These are phyloP conservation scores for Bergia puertoricense DNA, from an alignment of 92 coral and sea anemone species.

Conservation along the genomic window DNA sequence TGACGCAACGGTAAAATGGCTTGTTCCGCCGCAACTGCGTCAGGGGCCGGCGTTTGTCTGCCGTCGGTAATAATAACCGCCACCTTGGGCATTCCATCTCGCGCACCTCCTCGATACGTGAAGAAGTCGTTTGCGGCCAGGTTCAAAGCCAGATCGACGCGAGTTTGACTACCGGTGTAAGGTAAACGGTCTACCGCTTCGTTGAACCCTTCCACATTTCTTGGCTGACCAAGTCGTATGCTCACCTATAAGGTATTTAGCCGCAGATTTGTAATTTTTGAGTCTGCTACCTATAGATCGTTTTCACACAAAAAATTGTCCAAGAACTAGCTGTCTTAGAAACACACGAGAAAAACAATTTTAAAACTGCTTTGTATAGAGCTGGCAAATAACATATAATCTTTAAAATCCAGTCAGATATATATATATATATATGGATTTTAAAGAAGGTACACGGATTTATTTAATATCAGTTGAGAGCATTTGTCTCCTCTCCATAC, in stretches of 20 bases:
- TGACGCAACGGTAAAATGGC: slow-evolving; percentile 61
- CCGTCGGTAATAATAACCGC: slow-evolving; percentile 91
- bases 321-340: not conserved
- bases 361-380: too few relatives aligned
- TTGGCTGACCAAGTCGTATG: slow-evolving; percentile 26
- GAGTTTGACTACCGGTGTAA: slow-evolving; percentile 74
- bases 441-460: too few relatives aligned
- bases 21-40: slow-evolving; percentile 47
- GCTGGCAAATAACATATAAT: too few relatives aligned
- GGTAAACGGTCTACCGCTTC: slow-evolving; percentile 62
- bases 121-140: slow-evolving; percentile 69
- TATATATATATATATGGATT: too few relatives aligned
- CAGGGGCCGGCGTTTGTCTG: slow-evolving; percentile 71
- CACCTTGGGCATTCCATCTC: slow-evolving; percentile 66
- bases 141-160: slow-evolving; percentile 76
- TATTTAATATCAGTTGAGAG: too few relatives aligned
- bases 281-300: too few relatives aligned
- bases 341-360: not conserved
- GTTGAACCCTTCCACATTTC: slow-evolving; percentile 42
- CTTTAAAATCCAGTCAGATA: too few relatives aligned
- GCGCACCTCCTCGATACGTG: slow-evolving; percentile 65
- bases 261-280: not conserved
- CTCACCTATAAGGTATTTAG: not conserved
- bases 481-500: too few relatives aligned
- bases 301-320: too few relatives aligned